Conservation (phyloP, 2,888 invertebrate genomes). For the Tolmerus cingulatus region DNA sequence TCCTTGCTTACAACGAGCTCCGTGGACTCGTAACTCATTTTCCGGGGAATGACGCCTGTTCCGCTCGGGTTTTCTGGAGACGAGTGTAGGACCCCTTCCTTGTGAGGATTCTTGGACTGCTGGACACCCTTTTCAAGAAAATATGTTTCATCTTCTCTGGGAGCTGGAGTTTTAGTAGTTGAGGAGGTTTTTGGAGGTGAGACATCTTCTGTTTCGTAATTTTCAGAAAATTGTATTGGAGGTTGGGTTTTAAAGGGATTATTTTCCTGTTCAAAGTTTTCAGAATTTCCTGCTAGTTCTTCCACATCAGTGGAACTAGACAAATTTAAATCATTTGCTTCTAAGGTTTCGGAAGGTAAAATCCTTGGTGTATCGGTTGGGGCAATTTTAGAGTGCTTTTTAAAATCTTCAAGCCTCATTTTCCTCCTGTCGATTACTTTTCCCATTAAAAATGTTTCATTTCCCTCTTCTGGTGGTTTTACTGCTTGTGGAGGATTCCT, state of each 20-base stretch:
- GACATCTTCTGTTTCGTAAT: background rate
- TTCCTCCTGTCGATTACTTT: constrained; percentile 53
- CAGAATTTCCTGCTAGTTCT: background rate
- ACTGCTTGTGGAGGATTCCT: background rate
- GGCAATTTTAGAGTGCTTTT: background rate
- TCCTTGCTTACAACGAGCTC: constrained; percentile 58
- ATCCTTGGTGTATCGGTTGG: background rate
- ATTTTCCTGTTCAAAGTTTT: background rate
- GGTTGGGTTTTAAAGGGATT: background rate
- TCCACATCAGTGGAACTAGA: background rate
- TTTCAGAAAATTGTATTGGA: background rate
- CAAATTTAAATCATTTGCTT: background rate
- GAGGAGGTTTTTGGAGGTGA: too few relatives aligned
- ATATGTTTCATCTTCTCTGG: background rate
- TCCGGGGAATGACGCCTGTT: constrained; percentile 40
- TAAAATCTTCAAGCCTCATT: background rate
- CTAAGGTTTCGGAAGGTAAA: constrained; percentile 14
- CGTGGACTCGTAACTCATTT: constrained; percentile 54
- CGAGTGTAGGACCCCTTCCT: background rate
- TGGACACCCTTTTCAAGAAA: background rate
- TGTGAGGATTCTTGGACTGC: background rate
- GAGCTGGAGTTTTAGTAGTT: background rate
- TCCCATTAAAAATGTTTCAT: constrained; percentile 57
- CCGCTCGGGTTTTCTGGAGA: background rate
- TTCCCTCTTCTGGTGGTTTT: background rate